Conservation (phyloP, 2,113 vertebrate genomes). For the Gopherus evgoodei region DNA sequence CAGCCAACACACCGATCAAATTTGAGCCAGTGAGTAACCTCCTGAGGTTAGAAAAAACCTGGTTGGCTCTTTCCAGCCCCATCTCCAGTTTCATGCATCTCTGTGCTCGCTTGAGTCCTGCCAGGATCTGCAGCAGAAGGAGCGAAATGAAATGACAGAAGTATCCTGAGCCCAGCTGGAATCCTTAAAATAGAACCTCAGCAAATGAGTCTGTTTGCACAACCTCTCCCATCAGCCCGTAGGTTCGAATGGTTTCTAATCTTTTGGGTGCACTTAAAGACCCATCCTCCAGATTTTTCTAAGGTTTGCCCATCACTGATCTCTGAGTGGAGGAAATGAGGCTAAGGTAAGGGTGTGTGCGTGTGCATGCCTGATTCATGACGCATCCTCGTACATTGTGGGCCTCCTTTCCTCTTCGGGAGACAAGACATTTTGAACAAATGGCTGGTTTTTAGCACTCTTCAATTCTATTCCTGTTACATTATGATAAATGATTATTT, state of each 20-base stretch:
- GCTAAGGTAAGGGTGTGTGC: neutral
- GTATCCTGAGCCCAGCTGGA: neutral
- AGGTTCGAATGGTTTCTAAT: neutral
- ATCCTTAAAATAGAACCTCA: neutral
- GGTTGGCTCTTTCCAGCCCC: neutral
- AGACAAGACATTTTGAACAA: too few species aligned
- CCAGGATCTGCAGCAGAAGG: neutral
- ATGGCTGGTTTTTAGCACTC: too few species aligned
- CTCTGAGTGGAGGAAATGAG: neutral
- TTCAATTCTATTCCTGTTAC: neutral
- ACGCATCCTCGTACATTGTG: too few species aligned
- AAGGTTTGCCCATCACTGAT: neutral
- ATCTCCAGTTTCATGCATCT: neutral
- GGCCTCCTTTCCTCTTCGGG: neutral
- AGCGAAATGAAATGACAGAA: neutral
- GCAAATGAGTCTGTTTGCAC: neutral
- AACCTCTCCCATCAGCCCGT: neutral
- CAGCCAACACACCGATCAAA: neutral
- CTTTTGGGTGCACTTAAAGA: neutral
- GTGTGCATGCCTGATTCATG: too few species aligned
- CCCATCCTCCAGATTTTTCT: neutral
- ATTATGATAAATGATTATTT: neutral
- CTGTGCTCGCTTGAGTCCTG: neutral
- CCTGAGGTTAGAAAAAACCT: neutral
- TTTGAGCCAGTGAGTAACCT: neutral